These are phyloP conservation scores for Melanaphis sacchari DNA, from an alignment of 1,140 invertebrate species.

Conservation along the genomic window DNA sequence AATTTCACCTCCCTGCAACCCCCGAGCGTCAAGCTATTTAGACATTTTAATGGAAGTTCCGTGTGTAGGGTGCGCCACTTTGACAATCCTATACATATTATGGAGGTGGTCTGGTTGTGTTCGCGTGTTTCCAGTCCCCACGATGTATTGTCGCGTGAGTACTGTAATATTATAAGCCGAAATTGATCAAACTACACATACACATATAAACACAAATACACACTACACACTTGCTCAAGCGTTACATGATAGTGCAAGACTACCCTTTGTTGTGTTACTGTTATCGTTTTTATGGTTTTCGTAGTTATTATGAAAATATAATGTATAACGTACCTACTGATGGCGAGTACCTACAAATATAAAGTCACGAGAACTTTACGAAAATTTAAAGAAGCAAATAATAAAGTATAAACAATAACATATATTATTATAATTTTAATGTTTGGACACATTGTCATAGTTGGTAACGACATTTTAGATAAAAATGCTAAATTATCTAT, in stretches of 20 bases:
- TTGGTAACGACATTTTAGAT: background rate
- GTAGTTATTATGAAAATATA: background rate
- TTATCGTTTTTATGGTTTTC: background rate
- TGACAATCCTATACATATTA: background rate
- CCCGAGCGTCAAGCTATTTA: background rate
- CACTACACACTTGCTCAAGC: background rate
- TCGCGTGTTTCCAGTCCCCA: background rate
- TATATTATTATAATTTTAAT: background rate
- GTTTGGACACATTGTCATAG: background rate
- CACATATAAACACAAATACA: background rate
- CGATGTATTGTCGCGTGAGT: background rate
- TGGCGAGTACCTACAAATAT: background rate
- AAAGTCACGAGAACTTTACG: background rate
- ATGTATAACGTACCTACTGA: background rate
- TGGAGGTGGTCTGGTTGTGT: background rate
- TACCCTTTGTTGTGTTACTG: background rate
- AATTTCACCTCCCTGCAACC: background rate
- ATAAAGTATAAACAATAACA: background rate
- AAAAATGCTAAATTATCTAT: background rate
- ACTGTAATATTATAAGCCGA: background rate
- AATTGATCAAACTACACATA: slow-evolving; percentile 32
- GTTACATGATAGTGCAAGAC: background rate
- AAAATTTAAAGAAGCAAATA: background rate
- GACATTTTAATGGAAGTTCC: slow-evolving; percentile 56
- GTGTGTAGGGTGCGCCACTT: background rate